These are phyloP conservation scores for Leptonema lineaticorne DNA, from an alignment of 1,140 invertebrate species.

Conservation along the genomic window DNA sequence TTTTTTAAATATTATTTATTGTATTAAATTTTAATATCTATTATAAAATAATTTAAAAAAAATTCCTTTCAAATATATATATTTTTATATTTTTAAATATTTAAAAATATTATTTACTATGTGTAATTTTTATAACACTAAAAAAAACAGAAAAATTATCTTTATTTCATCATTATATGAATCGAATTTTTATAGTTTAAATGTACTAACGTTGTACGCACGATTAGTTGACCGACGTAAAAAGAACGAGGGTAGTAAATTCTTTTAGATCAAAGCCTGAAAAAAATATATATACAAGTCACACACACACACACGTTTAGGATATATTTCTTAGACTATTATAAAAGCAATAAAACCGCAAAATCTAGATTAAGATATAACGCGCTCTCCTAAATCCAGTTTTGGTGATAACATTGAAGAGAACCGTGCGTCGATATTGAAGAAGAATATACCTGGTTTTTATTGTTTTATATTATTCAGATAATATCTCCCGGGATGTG, in stretches of 20 bases:
- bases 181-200: slow-evolving; percentile 5
- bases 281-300: slow-evolving; percentile 2
- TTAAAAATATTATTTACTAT: no score
- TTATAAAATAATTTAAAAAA: no score
- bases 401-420: neutral
- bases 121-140: no score
- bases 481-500: slow-evolving; percentile 21
- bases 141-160: no score
- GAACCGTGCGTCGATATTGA: neutral
- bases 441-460: slow-evolving; percentile 19
- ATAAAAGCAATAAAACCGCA: slow-evolving; percentile 16
- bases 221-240: no score
- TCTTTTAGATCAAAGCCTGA: neutral
- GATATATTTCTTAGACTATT: slow-evolving; percentile 1
- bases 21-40: no score
- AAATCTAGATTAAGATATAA: slow-evolving; percentile 17
- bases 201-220: slow-evolving; percentile 8
- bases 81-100: no score
- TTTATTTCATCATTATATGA: neutral
- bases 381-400: slow-evolving; percentile 13
- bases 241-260: neutral
- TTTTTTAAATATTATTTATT: no score
- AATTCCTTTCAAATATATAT: no score
- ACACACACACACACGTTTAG: no score
- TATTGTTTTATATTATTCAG: slow-evolving; percentile 26